A percentile compares a stretch with the other conserved stretches of the same genome.
Conservation (phyloP, 2,888 invertebrate species). For the Saturnia japonica region DNA sequence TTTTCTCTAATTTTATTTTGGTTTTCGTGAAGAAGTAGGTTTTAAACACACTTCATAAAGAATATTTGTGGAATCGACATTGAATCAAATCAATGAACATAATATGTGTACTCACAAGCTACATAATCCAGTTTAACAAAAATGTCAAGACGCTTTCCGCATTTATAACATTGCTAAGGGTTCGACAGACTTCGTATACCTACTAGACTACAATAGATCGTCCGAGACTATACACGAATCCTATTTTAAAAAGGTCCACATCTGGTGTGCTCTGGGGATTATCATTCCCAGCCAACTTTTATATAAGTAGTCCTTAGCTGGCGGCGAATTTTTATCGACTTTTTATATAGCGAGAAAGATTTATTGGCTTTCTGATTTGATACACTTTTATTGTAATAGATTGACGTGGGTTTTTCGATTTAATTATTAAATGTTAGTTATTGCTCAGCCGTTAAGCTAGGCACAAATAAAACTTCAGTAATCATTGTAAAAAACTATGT, state of each 20-base stretch:
- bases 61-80: background rate
- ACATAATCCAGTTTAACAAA: background rate
- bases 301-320: slow-evolving; percentile 27
- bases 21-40: background rate
- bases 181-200: slow-evolving; percentile 15
- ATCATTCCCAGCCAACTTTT: slow-evolving; percentile 28
- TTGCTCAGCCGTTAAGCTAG: too few species aligned
- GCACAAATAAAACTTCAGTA: too few species aligned
- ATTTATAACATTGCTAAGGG: slow-evolving; percentile 16
- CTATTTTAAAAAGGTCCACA: slow-evolving; percentile 25
- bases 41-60: background rate
- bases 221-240: slow-evolving; percentile 19
- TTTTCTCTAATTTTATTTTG: background rate
- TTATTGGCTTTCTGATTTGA: background rate
- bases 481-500: too few species aligned
- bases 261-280: slow-evolving; percentile 24
- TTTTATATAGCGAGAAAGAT: slow-evolving; percentile 12
- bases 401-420: too few species aligned
- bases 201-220: slow-evolving; percentile 8
- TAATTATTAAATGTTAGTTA: too few species aligned
- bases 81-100: background rate
- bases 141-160: slow-evolving; percentile 14
- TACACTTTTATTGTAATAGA: background rate
- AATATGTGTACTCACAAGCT: background rate
- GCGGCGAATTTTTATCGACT: slow-evolving; percentile 25